Evolutionary conservation across 2,888 invertebrate species (phyloP).

Genomic region (Drosophila suboccidentalis): DNA sequence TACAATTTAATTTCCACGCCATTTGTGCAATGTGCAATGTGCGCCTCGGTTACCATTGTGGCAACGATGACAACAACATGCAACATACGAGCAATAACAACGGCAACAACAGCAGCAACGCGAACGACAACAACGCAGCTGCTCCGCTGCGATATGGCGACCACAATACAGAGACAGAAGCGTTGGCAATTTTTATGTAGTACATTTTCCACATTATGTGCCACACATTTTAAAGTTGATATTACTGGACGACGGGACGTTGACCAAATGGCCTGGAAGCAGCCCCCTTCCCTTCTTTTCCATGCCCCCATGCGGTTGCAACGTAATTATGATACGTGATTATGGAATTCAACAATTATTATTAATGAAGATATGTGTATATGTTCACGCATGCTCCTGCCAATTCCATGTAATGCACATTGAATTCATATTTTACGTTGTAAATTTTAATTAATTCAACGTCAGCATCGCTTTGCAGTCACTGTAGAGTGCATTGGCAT

Average conservation of each 20-base stretch:
- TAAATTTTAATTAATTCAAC: constrained; percentile 51
- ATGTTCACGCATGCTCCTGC: constrained; percentile 26
- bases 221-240: constrained; percentile 40
- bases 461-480: neutral
- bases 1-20: constrained; percentile 68
- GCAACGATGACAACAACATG: constrained; percentile 42
- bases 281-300: neutral
- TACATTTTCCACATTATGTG: constrained; percentile 37
- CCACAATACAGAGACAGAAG: constrained; percentile 40
- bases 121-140: constrained; percentile 24
- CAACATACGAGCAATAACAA: constrained; percentile 8
- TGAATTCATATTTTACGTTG: constrained; percentile 29
- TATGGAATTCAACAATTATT: constrained; percentile 60
- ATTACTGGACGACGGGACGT: constrained; percentile 15
- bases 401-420: constrained; percentile 20
- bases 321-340: constrained; percentile 43
- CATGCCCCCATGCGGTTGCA: neutral
- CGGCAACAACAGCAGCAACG: constrained; percentile 10
- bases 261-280: constrained; percentile 39
- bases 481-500: constrained; percentile 18
- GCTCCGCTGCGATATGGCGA: constrained; percentile 35
- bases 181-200: constrained; percentile 9
- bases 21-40: constrained; percentile 58
- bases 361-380: constrained; percentile 58
- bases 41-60: constrained; percentile 49